Evolutionary conservation across 2,888 invertebrate species (phyloP), one percentile per base, ranked within the genome.

Genomic region (Orthosia gracilis): DNA sequence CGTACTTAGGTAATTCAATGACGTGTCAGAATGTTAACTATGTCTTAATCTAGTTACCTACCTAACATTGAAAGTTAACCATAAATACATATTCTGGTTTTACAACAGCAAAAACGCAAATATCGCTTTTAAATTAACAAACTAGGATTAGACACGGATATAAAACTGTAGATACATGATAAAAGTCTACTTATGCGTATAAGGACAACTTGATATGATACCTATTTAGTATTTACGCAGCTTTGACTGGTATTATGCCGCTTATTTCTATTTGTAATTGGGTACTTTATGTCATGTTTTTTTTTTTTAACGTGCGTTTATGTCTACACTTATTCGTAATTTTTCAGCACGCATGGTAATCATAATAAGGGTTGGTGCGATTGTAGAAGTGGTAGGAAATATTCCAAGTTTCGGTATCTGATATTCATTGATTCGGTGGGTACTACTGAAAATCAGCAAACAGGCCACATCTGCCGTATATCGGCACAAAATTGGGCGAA

Each of bases 141-240:
- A 59, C 4, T 54, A n/a, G 23, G 13, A 63, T 67, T n/a, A 54
- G 54, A 59, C 0, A 82, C 13, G 80, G 58, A 21, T 61, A 49
- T 79, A 55, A 54, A 72, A 75, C 15, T 18, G 12, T 49, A 23
- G 7, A 4, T 49, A 73, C 78, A 57, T 18, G 69, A 69, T 74
- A 50, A 58, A 69, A 69, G 50, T 59, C 79, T 21, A 58, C 79
- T 78, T 69, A 78, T 9, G 4, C 13, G 45, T 23, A 52, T 17
- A 31, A 23, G 58, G 2, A 26, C 47, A 15, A 40, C 47, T 59
- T 47, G 23, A 23, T 26, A 71, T 23, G 45, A 74, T 47, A 49
- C 17, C 23, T 71, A 15, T 61, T 59, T 79, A 54, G 52, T 70
- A 72, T 49, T 59, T 71, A 52, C 9, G 13, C 5, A 49, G 52